Percentiles rank a stretch among this genome's conserved stretches.
Evolutionary conservation across 2,888 invertebrate genomes (phyloP).

Genomic region (Enchytraeus crypticus): DNA sequence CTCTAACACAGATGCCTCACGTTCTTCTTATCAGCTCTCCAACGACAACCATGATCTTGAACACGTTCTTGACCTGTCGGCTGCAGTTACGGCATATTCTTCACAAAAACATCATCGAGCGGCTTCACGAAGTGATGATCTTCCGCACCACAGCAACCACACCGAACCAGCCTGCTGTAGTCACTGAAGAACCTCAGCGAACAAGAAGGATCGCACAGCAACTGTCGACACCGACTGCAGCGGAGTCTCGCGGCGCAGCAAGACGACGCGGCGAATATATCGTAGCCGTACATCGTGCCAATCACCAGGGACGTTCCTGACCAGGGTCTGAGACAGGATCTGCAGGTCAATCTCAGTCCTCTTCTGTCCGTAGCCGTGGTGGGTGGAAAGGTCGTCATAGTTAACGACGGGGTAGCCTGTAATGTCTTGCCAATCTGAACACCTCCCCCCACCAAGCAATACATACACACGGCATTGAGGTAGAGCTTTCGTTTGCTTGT

Average conservation of each 20-base stretch:
- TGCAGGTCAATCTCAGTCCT: slow-evolving; percentile 41
- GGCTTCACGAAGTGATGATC: slow-evolving; percentile 94
- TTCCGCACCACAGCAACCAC: slow-evolving; percentile 78
- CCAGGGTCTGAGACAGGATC: slow-evolving; percentile 42
- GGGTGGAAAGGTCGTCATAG: slow-evolving; percentile 62
- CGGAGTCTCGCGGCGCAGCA: slow-evolving; percentile 86
- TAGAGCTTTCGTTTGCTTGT: slow-evolving; percentile 60
- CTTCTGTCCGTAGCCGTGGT: no score
- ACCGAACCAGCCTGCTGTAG: slow-evolving; percentile 72
- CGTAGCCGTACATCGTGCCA: slow-evolving; percentile 88
- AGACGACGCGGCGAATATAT: slow-evolving; percentile 92
- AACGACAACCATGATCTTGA: no score
- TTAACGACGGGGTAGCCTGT: no score
- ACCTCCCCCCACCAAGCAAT: no score
- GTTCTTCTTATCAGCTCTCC: no score
- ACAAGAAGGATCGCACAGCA: slow-evolving; percentile 14
- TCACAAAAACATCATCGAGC: slow-evolving; percentile 48
- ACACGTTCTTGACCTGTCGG: no score
- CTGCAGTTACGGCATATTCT: no score
- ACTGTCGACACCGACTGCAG: slow-evolving; percentile 76
- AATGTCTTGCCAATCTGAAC: no score
- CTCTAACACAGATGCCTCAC: no score
- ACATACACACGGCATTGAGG: slow-evolving; percentile 88
- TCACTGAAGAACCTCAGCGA: slow-evolving; percentile 76
- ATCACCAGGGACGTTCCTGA: slow-evolving; percentile 77